Evolutionary conservation across 2,888 invertebrate genomes (phyloP), one percentile per base, ranked within the genome.

Genomic region (Amiota minor): DNA sequence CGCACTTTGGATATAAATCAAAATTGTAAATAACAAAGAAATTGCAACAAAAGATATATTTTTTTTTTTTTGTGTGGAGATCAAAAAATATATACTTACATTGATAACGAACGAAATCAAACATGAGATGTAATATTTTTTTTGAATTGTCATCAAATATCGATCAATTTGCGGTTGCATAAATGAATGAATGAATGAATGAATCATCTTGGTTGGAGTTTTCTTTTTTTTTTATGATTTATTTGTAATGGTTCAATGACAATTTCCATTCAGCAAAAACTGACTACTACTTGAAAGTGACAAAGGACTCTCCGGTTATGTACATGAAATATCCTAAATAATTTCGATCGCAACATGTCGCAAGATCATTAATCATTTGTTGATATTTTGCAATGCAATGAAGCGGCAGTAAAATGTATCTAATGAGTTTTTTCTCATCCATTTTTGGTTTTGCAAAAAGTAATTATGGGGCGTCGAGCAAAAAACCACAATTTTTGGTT

Each of bases 1-100:
- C 72, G 76, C 77, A 77, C 75, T 76, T 79, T 74, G 3, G 67
- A 78, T 72, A 80, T 80, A 79, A 80, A 80, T 80, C 80, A 77
- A 76, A 74, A 35, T 35, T 35, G 0, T 6, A 35, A 35, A 35
- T 6, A 35, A 71, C 71, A 77, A 70, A 72, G 59, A 71, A 56
- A 68, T 59, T 45, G 35, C n/a, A 55, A 64, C 50, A 64, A 70
- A 70, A 55, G 49, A 72, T 65, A 75, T 18, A 18, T 47, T 65
- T 46, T 45, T n/a, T 20, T 10, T 47, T 64, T 35, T 12, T 35
- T 35, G 10, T 20, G n/a, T n/a, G 47, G 18, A 18, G n/a, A 55
- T 50, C 20, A 68, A 68, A 23, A 18, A 70, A 46, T 23, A 62
- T 49, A 62, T 18, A n/a, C n/a, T n/a, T 23, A 64, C 49, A 50